Base-by-base conservation (phyloP, 1,140 invertebrate species). In the Nylanderia fulva region DNA sequence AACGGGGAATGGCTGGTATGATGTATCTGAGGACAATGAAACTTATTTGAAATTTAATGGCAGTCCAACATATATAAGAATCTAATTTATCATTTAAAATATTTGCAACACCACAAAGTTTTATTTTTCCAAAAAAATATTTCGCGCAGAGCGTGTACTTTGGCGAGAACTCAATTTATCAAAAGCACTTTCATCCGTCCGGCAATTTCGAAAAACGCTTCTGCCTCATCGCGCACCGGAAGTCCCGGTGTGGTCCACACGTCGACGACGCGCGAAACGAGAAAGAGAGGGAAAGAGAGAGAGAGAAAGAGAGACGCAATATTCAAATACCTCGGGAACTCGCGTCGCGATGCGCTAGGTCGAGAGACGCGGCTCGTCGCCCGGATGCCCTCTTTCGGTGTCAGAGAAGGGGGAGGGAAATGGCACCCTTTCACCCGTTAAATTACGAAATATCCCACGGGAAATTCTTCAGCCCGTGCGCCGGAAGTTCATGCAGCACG, bases 361-460 rank as follows among this genome's bases (percentile, higher is more conserved):
- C 66, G 66, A 82, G 66, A 42, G 66, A 80, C 48, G 77, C 36
- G 64, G 11, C 42, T 42, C 60, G 60, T 63, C 33, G 74, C n/a
- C 42, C 56, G 74, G 48, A 79, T 56, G 11, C 60, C 27, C 64
- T 45, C 64, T 63, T 74, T 75, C 61, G 29, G 33, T 39, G 61
- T 13, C 63, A 15, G 39, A 0, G 27, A n/a, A 5, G 21, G 18
- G 8, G 24, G 3, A 21, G 39, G 3, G 27, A 29, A 21, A 27
- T 42, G 39, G 56, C 84, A 83, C 83, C 83, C 82, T 88, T 85
- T 84, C 85, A 90, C 33, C 86, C 88, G 89, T 91, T 91, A 91
- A 91, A 91, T 90, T 92, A 85, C 89, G 76, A 90, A 90, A 88
- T 90, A 92, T 90, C 91, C 91, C 90, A 85, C 85, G 91, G 90